These are phyloP conservation scores for Columbina picui DNA, from an alignment of 2,113 vertebrate species.

Conservation along the genomic window DNA sequence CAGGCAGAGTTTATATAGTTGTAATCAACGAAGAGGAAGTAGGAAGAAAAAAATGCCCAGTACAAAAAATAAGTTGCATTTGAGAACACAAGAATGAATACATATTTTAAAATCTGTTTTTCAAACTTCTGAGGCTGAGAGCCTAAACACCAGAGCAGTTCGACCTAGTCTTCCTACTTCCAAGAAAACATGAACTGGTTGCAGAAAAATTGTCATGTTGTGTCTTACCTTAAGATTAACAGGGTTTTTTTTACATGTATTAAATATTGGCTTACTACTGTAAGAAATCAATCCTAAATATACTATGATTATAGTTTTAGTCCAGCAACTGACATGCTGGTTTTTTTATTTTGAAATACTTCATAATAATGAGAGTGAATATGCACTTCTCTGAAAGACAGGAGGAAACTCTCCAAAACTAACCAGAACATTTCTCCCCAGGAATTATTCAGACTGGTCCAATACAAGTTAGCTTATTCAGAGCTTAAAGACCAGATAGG, in stretches of 20 bases:
- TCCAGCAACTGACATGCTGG: background rate
- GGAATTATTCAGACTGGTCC: background rate
- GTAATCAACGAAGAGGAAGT: background rate
- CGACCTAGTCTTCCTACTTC: background rate
- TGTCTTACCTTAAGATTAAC: background rate
- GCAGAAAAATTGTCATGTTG: background rate
- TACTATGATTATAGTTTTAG: background rate
- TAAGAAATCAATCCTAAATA: background rate
- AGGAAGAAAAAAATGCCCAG: background rate
- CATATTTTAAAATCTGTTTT: accelerated
- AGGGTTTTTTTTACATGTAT: background rate
- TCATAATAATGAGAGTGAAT: background rate
- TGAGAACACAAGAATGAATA: background rate
- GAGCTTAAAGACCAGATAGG: background rate
- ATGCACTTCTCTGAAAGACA: background rate
- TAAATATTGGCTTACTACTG: background rate
- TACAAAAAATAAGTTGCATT: background rate
- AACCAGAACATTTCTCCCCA: background rate
- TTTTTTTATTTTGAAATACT: background rate
- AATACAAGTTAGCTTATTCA: background rate
- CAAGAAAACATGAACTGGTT: background rate
- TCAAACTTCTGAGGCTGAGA: background rate
- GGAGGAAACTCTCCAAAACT: background rate
- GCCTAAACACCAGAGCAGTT: background rate
- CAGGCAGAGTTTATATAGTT: background rate